Conservation (phyloP, 2,113 vertebrate genomes). For the Xiphophorus couchianus region DNA sequence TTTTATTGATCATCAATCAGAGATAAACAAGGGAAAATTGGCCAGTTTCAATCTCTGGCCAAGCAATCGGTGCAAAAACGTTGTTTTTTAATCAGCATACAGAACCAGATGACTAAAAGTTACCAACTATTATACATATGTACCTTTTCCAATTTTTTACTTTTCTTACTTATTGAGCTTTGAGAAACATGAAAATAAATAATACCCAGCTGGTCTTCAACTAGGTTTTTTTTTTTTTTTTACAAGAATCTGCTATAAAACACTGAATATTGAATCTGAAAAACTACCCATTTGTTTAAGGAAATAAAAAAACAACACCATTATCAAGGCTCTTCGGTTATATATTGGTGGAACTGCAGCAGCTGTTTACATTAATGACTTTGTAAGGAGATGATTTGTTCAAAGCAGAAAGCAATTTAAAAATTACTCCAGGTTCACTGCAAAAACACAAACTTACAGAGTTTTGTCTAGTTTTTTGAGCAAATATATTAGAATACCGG, state of each 20-base stretch:
- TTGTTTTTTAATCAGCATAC: neutral
- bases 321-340: neutral
- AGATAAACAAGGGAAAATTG: neutral
- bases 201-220: no score
- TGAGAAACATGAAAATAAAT: no score
- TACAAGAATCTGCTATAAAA: neutral
- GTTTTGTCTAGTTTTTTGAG: no score
- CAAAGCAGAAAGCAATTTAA: neutral
- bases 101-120: neutral
- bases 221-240: no score
- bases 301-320: neutral
- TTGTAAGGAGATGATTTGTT: neutral
- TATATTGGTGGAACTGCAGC: neutral
- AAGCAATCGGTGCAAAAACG: neutral
- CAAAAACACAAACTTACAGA: no score
- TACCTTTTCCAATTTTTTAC: no score
- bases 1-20: neutral
- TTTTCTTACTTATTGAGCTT: no score
- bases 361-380: neutral
- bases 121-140: no score
- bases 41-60: neutral
- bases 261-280: neutral
- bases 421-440: slow-evolving; percentile 3
- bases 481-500: no score
- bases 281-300: neutral